These are phyloP conservation scores for Gallirallus australis DNA, from an alignment of 2,797 vertebrate species.

Conservation along the genomic window DNA sequence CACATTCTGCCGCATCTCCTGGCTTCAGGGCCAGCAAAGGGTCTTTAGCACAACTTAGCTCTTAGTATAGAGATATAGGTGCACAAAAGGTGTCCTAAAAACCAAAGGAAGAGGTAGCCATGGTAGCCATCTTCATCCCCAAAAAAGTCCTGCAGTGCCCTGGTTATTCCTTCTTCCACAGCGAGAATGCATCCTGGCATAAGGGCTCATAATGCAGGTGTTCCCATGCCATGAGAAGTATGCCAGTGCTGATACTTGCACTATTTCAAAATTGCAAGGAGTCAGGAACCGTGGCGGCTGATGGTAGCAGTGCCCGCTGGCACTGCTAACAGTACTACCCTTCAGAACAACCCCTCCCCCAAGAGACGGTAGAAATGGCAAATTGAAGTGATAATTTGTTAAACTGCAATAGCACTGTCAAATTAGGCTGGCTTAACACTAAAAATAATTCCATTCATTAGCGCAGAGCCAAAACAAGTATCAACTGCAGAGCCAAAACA, in stretches of 20 bases:
- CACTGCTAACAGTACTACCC: not conserved
- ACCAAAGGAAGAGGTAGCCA: not conserved
- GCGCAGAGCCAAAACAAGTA: conserved; percentile 8
- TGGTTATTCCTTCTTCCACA: not conserved
- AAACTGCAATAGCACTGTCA: conserved; percentile 39
- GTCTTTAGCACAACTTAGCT: not conserved
- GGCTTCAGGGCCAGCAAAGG: not conserved
- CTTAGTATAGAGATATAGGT: not conserved
- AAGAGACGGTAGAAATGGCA: not conserved
- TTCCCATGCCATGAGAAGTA: not conserved
- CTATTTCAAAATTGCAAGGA: not conserved
- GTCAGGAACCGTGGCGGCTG: not conserved
- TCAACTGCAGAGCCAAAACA: conserved; percentile 6
- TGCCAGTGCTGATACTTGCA: not conserved
- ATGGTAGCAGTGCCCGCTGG: not conserved
- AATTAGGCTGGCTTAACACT: conserved; percentile 14
- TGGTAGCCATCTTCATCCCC: not conserved
- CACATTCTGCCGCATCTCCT: not conserved
- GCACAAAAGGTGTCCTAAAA: not conserved
- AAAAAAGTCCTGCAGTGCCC: not conserved
- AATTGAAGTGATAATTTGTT: conserved; percentile 55
- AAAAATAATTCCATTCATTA: conserved; percentile 58
- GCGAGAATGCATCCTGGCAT: not conserved
- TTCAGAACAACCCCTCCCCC: not conserved
- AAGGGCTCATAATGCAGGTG: not conserved